Evolutionary conservation across 2,797 vertebrate genomes (phyloP), one percentile per base, ranked within the genome.

Genomic region (Pogoniulus pusillus): DNA sequence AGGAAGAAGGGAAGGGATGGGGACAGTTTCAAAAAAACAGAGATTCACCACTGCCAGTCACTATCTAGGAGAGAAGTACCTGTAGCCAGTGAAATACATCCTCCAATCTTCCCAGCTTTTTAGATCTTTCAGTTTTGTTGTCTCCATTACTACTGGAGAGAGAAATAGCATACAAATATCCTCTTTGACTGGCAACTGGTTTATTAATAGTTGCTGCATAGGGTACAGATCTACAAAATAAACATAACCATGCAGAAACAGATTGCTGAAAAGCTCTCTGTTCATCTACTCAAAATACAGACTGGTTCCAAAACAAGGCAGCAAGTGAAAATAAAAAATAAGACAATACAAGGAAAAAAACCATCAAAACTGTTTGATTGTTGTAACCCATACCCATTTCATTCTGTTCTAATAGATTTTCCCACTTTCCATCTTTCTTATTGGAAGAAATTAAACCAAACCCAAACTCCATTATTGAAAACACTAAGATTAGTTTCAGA

Each of bases 281-380:
- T 62, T 79, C 6, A 27, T 29, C 13, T 76, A n/a, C 49, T n/a
- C 62, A n/a, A 62, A 84, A 69, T 17, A 62, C 24, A 51, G 19
- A n/a, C 34, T 51, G 62, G 27, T 53, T 89, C 54, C 43, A 79
- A 88, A 94, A 32, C 10, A 55, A 49, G 20, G 6, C 3, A 51
- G 30, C 2, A 34, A 72, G 18, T 37, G 34, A 64, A 83, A 60
- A 34, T 54, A 68, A 71, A 68, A 71, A 62, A 35, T 16, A 53
- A 70, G 34, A 7, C 2, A 4, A 45, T n/a, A n/a, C n/a, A 74
- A 71, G 27, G 19, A 5, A 78, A 71, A 47, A 23, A 49, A 51
- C 45, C 5, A 20, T 1, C 18, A 69, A 6, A 8, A 0, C 18
- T 64, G 13, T 6, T 49, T n/a, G 3, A 55, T 29, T 45, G 16